phyloP scores from a whole-genome alignment of 2,797 vertebrate genomes.

The Synaphobranchus kaupii region DNA sequence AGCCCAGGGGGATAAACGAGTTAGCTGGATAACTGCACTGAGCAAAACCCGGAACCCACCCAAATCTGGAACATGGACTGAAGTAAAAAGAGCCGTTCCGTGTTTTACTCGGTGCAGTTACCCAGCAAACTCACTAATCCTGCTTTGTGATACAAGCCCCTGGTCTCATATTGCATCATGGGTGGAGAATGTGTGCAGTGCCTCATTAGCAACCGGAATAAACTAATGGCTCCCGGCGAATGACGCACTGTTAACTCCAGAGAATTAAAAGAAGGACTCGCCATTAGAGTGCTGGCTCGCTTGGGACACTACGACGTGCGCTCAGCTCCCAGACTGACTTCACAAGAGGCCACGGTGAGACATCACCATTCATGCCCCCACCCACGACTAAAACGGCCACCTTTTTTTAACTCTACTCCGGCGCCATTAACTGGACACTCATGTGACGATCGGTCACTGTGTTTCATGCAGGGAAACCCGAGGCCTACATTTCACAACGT shows the following conservation, averaged over 20 bases:
- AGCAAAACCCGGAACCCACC: too few relatives aligned
- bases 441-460: background rate
- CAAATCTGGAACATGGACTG: too few relatives aligned
- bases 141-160: background rate
- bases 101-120: too few relatives aligned
- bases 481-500: background rate
- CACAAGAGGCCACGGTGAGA: too few relatives aligned
- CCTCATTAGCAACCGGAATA: background rate
- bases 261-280: background rate
- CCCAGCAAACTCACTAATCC: too few relatives aligned
- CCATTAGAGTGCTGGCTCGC: background rate
- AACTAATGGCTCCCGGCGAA: background rate
- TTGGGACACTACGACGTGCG: background rate
- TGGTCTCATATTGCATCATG: background rate
- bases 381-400: background rate
- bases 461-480: background rate
- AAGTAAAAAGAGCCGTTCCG: too few relatives aligned
- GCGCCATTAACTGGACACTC: background rate
- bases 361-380: background rate
- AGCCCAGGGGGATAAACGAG: too few relatives aligned
- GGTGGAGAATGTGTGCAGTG: constrained; percentile 14
- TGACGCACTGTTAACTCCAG: constrained; percentile 7
- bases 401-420: background rate
- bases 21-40: too few relatives aligned
- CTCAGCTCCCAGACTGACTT: background rate